Evolutionary conservation across 2,797 vertebrate genomes (phyloP), one percentile per base, ranked within the genome.

Genomic region (Urocyon cinereoargenteus): DNA sequence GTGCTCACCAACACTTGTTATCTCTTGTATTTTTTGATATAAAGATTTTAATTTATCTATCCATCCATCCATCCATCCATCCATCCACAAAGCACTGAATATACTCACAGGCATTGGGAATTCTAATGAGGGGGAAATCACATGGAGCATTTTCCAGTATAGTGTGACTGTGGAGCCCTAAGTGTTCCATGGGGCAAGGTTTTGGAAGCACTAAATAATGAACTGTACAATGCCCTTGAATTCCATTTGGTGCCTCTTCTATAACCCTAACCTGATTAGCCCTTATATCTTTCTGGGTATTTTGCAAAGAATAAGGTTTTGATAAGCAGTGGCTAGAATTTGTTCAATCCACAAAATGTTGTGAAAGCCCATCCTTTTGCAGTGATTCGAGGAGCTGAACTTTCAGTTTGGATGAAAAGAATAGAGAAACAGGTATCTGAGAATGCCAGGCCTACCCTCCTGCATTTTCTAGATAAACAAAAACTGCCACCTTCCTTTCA

Each of bases 401-500:
- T 93, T 55, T 72, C n/a, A 45, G 81, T 92, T 96, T 92, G 53
- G 49, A 93, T 49, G 40, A 49, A 59, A 86, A 78, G 85, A 89
- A 88, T 28, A 94, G 53, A 86, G 84, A 61, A 86, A 19, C 5
- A 68, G 53, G 15, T 53, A 79, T 88, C 82, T n/a, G 94, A 90
- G 72, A 14, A 53, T 77, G 45, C 59, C 31, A 85, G 77, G 28
- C 34, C 66, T 90, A 68, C 91, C 51, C 53, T 62, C 59, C 45
- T 81, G 78, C 16, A 16, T 92, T 94, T 93, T 95, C 85, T 62
- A 86, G 90, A 84, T 89, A 97, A 98, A 97, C 95, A 97, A 96
- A 94, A 97, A n/a, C 95, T 96, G 90, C 86, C 83, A 92, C 92
- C 83, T 97, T 96, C 61, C 94, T 97, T 98, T 96, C 88, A 93